Evolutionary conservation across 2,888 invertebrate species (phyloP).

Genomic region (Elysia crispata): DNA sequence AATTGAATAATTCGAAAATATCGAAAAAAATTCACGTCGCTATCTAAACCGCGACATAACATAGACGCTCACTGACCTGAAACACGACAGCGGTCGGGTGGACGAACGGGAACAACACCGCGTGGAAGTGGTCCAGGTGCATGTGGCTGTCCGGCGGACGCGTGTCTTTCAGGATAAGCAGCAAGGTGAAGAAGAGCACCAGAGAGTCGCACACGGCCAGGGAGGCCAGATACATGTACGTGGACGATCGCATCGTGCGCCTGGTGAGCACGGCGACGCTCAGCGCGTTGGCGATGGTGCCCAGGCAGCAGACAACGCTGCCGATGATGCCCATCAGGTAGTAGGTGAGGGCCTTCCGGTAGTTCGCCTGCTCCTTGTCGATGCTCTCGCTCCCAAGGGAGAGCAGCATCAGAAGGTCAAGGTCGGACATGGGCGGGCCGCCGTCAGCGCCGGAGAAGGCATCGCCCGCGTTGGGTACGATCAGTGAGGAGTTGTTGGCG

Average conservation of each 20-base stretch:
- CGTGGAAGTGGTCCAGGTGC: conserved; percentile 50
- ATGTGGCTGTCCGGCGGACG: conserved; percentile 48
- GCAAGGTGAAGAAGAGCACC: conserved; percentile 71
- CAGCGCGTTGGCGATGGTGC: conserved; percentile 75
- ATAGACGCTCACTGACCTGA: conserved; percentile 57
- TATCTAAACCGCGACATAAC: too few relatives aligned
- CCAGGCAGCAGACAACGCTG: conserved; percentile 70
- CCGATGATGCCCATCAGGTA: conserved; percentile 76
- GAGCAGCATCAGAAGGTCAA: neutral
- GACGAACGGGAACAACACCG: conserved; percentile 72
- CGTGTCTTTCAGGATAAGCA: conserved; percentile 71
- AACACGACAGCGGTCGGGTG: conserved; percentile 75
- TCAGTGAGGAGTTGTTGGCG: neutral
- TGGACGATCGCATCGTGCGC: conserved; percentile 72
- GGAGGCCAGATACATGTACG: conserved; percentile 75
- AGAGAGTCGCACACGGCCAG: conserved; percentile 75
- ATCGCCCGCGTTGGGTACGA: neutral
- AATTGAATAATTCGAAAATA: too few relatives aligned
- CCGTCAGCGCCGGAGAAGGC: neutral
- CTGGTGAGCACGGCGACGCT: conserved; percentile 74
- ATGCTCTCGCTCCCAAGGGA: neutral
- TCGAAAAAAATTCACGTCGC: too few relatives aligned
- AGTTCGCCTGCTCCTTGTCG: conserved; percentile 40
- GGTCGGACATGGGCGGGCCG: neutral
- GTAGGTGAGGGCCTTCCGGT: conserved; percentile 62